These are phyloP conservation scores for Anagrus nilaparvatae DNA, from an alignment of 1,140 invertebrate species.

Conservation along the genomic window DNA sequence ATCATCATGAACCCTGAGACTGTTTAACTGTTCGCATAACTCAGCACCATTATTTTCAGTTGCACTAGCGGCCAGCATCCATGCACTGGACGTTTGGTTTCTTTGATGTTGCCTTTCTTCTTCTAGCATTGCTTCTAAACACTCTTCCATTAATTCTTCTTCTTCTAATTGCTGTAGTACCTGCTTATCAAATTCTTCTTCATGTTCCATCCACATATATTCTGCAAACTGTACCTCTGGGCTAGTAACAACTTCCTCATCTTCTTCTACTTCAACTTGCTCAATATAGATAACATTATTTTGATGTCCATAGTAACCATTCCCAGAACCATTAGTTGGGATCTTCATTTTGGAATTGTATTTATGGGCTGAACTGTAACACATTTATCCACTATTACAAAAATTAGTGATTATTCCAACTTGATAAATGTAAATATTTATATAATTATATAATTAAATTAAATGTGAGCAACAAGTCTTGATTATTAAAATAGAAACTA, in stretches of 20 bases:
- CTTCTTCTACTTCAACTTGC: conserved; percentile 36
- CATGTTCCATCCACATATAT: conserved; percentile 86
- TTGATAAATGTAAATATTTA: not conserved
- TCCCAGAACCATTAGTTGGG: conserved; percentile 41
- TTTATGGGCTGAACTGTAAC: conserved; percentile 16
- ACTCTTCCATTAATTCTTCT: conserved; percentile 78
- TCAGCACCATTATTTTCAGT: conserved; percentile 34
- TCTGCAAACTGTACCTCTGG: conserved; percentile 70
- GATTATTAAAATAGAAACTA: too few species aligned
- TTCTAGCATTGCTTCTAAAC: conserved; percentile 72
- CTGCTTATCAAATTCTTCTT: conserved; percentile 80
- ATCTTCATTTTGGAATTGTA: conserved; percentile 49
- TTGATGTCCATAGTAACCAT: conserved; percentile 45
- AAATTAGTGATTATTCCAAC: too few species aligned
- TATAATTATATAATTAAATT: not conserved
- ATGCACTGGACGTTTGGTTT: conserved; percentile 38
- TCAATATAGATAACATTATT: conserved; percentile 38
- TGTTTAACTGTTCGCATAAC: conserved; percentile 36
- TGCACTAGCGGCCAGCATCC: conserved; percentile 32
- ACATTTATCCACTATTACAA: too few species aligned
- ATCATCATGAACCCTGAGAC: conserved; percentile 39
- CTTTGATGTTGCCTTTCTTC: conserved; percentile 45
- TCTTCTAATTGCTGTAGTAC: conserved; percentile 77
- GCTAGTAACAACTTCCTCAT: conserved; percentile 44
- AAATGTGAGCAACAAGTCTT: too few species aligned